Evolutionary conservation across 2,888 invertebrate species (phyloP), one percentile per base, ranked within the genome.

Genomic region (Ellobium chinense): DNA sequence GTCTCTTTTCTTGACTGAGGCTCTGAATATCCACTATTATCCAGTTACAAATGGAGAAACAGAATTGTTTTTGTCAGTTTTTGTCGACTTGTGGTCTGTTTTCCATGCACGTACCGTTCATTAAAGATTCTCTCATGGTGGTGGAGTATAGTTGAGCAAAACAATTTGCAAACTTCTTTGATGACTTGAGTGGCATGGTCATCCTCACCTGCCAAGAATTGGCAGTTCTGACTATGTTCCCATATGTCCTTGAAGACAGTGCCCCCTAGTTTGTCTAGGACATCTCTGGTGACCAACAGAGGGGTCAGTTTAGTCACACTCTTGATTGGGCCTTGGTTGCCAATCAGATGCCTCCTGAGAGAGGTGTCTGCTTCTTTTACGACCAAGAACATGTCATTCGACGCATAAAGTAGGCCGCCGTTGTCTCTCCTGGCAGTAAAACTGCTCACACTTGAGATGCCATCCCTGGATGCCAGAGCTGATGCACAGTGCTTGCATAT

Each of bases 171-270:
- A 7, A 29, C 69, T 69, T 21, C 69, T 39, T 39, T 69, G 46
- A 69, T 69, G 46, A 69, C 34, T 24, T 69, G 69, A n/a, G 37
- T 69, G 18, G 39, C 39, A 69, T 69, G 69, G 27, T 46, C 27
- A 27, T 72, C 56, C 72, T 56, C 56, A 27, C 24, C 18, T 27
- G 54, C 72, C 12, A 72, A 24, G 72, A n/a, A n/a, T 3, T 56
- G 72, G 14, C 37, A 46, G 21, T 72, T 29, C 7, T 14, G 37
- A 46, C 72, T 29, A 7, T 65, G 65, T 21, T 65, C 29, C n/a
- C 65, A 65, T 27, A 65, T 65, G 31, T 65, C 27, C 18, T 36
- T 18, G 29, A 31, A 39, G 29, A 72, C 54, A 24, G 27, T 9
- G 24, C 24, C 29, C 12, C 72, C 27, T 2, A 72, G 46, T 21